phyloP scores from a whole-genome alignment of 2,113 vertebrate species.

The Heloderma charlesbogerti region DNA sequence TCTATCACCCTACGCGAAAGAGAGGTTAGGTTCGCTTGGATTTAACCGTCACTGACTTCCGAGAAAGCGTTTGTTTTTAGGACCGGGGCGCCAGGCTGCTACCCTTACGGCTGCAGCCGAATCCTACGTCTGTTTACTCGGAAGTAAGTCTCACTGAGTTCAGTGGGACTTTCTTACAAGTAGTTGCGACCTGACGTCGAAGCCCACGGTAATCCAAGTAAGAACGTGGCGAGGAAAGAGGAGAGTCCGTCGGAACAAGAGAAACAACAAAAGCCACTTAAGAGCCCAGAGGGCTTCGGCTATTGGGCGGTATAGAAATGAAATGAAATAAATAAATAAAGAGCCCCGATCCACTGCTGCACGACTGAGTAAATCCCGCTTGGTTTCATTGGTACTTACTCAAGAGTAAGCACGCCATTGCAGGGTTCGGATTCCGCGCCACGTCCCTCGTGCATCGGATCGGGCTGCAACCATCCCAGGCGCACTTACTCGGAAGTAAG shows the following conservation, averaged over 20 bases:
- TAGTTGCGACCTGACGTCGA: not conserved
- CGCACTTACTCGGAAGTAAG: too few species aligned
- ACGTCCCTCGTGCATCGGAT: not conserved
- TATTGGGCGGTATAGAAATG: too few species aligned
- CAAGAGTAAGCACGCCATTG: not conserved
- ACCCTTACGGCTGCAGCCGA: not conserved
- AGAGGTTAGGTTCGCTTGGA: not conserved
- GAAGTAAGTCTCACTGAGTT: not conserved
- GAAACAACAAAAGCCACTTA: too few species aligned
- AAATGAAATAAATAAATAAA: too few species aligned
- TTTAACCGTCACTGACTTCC: not conserved
- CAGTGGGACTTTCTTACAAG: too few species aligned
- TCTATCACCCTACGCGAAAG: not conserved
- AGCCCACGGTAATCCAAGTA: not conserved
- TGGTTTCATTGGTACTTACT: not conserved
- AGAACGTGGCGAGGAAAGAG: too few species aligned
- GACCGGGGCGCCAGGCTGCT: not conserved
- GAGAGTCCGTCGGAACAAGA: too few species aligned
- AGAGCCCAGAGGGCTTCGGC: too few species aligned
- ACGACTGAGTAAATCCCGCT: not conserved
- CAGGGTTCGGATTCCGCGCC: not conserved
- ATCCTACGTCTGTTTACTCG: not conserved
- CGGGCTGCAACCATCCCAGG: not conserved
- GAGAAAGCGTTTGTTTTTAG: not conserved
- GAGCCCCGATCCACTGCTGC: not conserved